phyloP scores from a whole-genome alignment of 1,140 invertebrate species.

The Lordiphosa collinella region DNA sequence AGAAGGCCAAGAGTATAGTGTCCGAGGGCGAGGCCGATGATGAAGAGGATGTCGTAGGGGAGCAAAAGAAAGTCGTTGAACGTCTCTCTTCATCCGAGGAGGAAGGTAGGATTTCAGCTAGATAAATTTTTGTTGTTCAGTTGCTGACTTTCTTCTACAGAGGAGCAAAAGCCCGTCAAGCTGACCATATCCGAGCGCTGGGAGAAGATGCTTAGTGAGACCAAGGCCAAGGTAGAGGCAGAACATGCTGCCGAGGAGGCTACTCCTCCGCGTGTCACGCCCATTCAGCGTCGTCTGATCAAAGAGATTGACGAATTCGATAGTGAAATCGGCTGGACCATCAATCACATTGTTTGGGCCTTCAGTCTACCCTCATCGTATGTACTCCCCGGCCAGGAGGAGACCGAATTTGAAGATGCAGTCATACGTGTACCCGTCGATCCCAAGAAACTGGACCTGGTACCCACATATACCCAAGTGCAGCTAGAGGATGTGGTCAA shows the following conservation, averaged over 20 bases:
- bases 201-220: conserved; percentile 66
- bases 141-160: conserved; percentile 1
- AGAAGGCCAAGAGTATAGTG: conserved; percentile 25
- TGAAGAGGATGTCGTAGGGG: conserved; percentile 36
- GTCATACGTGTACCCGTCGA: conserved; percentile 80
- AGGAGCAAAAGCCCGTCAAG: conserved; percentile 48
- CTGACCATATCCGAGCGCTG: conserved; percentile 67
- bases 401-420: conserved; percentile 80
- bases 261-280: conserved; percentile 45
- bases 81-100: conserved; percentile 61
- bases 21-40: conserved; percentile 12
- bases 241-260: conserved; percentile 53
- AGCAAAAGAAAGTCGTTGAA: conserved; percentile 14
- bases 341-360: conserved; percentile 85
- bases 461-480: conserved; percentile 81
- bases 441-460: conserved; percentile 79
- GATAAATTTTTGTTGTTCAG: no score
- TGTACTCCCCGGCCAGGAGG: conserved; percentile 76
- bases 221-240: conserved; percentile 63
- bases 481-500: conserved; percentile 84
- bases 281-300: conserved; percentile 55
- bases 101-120: conserved; percentile 38
- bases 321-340: conserved; percentile 80
- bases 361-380: conserved; percentile 84
- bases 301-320: conserved; percentile 66